Evolutionary conservation across 1,140 invertebrate genomes (phyloP), one percentile per base, ranked within the genome.

Genomic region (Bombus sibiricus): DNA sequence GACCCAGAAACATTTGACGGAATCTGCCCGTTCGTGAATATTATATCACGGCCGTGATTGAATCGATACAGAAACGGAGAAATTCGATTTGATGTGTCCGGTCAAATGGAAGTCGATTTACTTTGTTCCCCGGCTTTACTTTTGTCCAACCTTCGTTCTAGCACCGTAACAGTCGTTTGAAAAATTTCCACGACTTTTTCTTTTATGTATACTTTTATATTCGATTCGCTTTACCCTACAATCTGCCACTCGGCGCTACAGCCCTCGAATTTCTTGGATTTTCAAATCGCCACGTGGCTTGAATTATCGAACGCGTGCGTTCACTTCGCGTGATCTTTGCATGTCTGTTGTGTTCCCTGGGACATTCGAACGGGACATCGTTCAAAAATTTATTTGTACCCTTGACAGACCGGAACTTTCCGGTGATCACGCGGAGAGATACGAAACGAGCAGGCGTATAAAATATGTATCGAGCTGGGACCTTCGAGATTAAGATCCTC

Each of bases 11-110:
- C 64, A 57, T 77, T 75, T 66, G 18, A 64, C 53, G 41, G 59
- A 71, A 86, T 66, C 41, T 62, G 43, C 34, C 57, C 25, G 34
- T 62, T 81, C 76, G 78, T 86, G 82, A 90, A 90, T 88, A 85
- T 88, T 88, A 83, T 75, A 88, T 84, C 53, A 43, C n/a, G 37
- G 43, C n/a, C 32, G 81, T 75, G 82, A 90, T 83, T 85, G 86
- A 87, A 89, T 85, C 88, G 41, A 66, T 41, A 59, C 37, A 41
- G 25, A 81, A 32, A 25, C 64, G 32, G 78, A 34, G 69, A 34
- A 18, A 75, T 43, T 79, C 69, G 57, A 83, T 79, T 62, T 10
- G 57, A 57, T 41, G n/a, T 59, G 25, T 53, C 4, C 57, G 37
- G 13, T 32, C 47, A 53, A 68, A 39, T 18, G 28, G 32, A 10